phyloP scores from a whole-genome alignment of 1,140 invertebrate species.

The Aphelenchoides fujianensis region DNA sequence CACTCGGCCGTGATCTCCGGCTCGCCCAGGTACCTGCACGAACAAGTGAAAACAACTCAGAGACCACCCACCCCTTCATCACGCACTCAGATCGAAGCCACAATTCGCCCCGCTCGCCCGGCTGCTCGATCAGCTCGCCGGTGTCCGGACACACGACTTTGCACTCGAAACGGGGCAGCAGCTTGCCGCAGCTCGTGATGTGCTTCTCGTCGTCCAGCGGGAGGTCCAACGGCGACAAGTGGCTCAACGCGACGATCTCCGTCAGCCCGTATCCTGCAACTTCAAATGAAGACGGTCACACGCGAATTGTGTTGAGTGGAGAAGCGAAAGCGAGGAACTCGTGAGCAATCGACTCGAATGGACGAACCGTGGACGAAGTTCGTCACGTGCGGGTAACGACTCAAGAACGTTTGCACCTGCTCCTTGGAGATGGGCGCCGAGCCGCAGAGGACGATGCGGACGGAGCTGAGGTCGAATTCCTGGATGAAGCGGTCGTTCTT shows the following conservation, averaged over 20 bases:
- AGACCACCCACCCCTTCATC: slow-evolving; percentile 71
- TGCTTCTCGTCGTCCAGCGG: slow-evolving; percentile 35
- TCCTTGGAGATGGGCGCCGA: slow-evolving; percentile 62
- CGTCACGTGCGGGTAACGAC: slow-evolving; percentile 5
- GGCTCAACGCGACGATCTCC: slow-evolving; percentile 47
- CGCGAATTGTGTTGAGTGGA: not conserved
- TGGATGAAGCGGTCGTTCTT: slow-evolving; percentile 60
- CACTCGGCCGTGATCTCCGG: slow-evolving; percentile 72
- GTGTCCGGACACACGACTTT: slow-evolving; percentile 60
- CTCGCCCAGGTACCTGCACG: slow-evolving; percentile 67
- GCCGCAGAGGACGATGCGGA: slow-evolving; percentile 52
- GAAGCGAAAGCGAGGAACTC: not conserved
- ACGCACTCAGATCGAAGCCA: slow-evolving; percentile 62
- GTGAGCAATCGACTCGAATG: too few species aligned
- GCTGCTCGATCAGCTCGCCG: slow-evolving; percentile 39
- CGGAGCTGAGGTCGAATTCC: slow-evolving; percentile 56
- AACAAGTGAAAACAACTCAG: too few species aligned
- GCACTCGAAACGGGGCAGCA: slow-evolving; percentile 53
- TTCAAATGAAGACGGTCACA: slow-evolving; percentile 9
- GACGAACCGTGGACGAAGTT: slow-evolving; percentile 39
- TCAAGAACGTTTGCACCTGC: slow-evolving; percentile 21
- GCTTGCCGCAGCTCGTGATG: slow-evolving; percentile 65
- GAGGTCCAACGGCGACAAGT: slow-evolving; percentile 46
- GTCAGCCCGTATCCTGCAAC: slow-evolving; percentile 24
- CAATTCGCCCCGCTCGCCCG: slow-evolving; percentile 61